Evolutionary conservation across 2,888 invertebrate genomes (phyloP).

Genomic region (Pseudococcus viburni): DNA sequence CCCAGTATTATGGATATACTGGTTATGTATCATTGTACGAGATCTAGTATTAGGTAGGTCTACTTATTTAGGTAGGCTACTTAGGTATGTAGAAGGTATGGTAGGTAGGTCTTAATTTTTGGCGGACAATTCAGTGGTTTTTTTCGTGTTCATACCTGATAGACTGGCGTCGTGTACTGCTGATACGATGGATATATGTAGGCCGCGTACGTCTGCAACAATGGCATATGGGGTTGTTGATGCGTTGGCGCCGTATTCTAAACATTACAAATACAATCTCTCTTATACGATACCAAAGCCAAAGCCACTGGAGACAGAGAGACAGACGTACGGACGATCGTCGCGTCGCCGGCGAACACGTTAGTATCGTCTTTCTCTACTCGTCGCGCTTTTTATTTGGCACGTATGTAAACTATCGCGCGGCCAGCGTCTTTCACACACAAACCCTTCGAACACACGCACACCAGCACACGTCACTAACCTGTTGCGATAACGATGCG

Average conservation of each 20-base stretch:
- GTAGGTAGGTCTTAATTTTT: slow-evolving; percentile 19
- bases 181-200: slow-evolving; percentile 65
- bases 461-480: slow-evolving; percentile 68
- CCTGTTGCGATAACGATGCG: slow-evolving; percentile 81
- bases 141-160: slow-evolving; percentile 60
- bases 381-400: slow-evolving; percentile 20
- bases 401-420: background rate
- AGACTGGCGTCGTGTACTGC: slow-evolving; percentile 65
- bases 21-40: background rate
- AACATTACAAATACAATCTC: slow-evolving; percentile 51
- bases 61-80: slow-evolving; percentile 25
- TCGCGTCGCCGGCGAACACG: no score
- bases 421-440: background rate
- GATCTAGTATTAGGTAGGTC: slow-evolving; percentile 1
- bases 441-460: background rate
- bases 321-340: background rate
- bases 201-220: slow-evolving; percentile 65
- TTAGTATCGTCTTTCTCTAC: background rate
- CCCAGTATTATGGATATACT: slow-evolving; percentile 17
- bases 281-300: slow-evolving; percentile 48
- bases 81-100: slow-evolving; percentile 18
- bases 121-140: background rate
- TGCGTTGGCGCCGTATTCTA: slow-evolving; percentile 66
- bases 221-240: slow-evolving; percentile 63
- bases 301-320: slow-evolving; percentile 3